Evolutionary conservation across 2,888 invertebrate genomes (phyloP), one percentile per base, ranked within the genome.

Genomic region (Tiliacea aurago): DNA sequence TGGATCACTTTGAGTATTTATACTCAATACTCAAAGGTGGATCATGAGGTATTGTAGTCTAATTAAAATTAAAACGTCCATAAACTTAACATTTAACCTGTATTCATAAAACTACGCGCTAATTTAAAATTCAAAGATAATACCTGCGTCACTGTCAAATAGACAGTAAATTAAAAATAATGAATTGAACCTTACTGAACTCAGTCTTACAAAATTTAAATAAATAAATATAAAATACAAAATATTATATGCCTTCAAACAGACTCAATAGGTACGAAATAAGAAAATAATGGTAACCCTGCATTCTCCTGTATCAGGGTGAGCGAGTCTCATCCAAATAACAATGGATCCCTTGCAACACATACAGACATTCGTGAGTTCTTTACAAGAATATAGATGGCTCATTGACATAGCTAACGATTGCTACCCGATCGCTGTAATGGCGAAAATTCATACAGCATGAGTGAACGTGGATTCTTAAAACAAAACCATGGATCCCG

Each of bases 371-470:
- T 82, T 95, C 45, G 84, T 94, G 11, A 88, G 86, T 47, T 91
- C 91, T 5, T 82, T 95, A n/a, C 91, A 93, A 76, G 91, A 94
- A 66, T 94, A 95, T 76, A 85, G 93, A 49, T 95, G 95, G 95
- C 85, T 95, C 2, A 62, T 95, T n/a, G 93, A 94, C 23, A 86
- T 93, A 18, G 95, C 94, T 5, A 90, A 90, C 37, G 93, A 93
- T 61, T 92, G 91, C 80, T 95, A 95, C 67, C 96, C 95, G 0
- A 89, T 96, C 45, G 87, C 88, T 2, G 81, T 89, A 53, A 93
- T 96, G 92, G 93, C 94, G 0, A 94, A 91, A 81, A 90, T 95
- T 43, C 95, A 95, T 74, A 93, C 93, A 15, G 92, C 92, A 0
- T 92, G 77, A 80, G 1, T 20, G 9, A 28, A 37, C n/a, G 51